Base-by-base conservation (phyloP, 2,113 vertebrate genomes). In the Rhynchomys soricoides region DNA sequence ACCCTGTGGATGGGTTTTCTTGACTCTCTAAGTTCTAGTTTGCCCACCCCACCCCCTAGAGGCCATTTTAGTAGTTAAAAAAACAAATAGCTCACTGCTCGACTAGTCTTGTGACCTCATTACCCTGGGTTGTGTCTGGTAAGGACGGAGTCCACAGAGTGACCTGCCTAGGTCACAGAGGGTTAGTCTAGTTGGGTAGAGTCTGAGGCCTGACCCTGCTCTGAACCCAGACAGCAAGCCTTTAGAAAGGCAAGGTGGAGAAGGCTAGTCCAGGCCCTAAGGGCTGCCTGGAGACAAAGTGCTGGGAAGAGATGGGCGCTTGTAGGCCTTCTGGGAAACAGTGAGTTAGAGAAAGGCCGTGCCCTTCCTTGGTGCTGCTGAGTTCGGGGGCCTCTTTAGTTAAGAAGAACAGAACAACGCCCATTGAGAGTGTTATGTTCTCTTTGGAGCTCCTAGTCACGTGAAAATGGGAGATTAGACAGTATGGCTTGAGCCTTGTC, bases 281-380 rank as follows among this genome's bases (percentile, higher is more conserved):
- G 26, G 31, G 1, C 3, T 40, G 6, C 24, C 31, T 34, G 0
- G 31, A 48, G 59, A 16, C 11, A 26, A 31, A 62, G 16, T 87
- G 81, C 92, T 4, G 16, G 34, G 29, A 78, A 64, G 50, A 21
- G 9, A 5, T 0, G 1, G 2, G 40, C 48, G 1, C 83, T 66
- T 57, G 13, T 68, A 59, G 40, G 50, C 26, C 62, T 29, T 64
- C 26, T 64, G 62, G 31, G 62, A 8, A 11, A 1, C 22, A 12
- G 68, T 37, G 24, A 16, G 45, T 8, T 17, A 4, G 70, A 83
- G 48, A 71, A 12, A 16, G 43, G 90, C 48, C 26, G 34, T 11
- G 45, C n/a, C 21, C 0, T 40, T 86, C 11, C 52, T 37, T 0
- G 13, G 37, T 10, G 31, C 79, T 31, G 0, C 85, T 0, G 9